Evolutionary conservation across 2,888 invertebrate species (phyloP), one percentile per base, ranked within the genome.

Genomic region (Beris morrisii): DNA sequence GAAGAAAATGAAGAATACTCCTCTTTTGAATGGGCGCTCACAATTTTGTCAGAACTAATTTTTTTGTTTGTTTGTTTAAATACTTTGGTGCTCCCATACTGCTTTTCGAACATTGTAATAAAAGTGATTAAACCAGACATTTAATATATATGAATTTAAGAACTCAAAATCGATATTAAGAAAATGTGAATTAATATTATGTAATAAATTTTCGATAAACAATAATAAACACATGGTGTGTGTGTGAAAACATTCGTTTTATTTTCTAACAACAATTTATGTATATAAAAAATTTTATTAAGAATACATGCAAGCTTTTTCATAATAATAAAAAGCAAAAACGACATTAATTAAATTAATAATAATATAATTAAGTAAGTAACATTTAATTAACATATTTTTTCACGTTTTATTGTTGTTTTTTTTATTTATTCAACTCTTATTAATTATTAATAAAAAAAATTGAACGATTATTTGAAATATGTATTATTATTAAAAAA

Each of bases 51-150:
- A 12, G 12, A 53, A 22, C 28, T 22, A 9, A 38, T 7, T 38
- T 38, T 38, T 38, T 22, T 22, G 22, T 22, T 22, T 22, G 22
- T 22, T 22, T 22, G 22, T 55, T 32, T 30, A 50, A 65, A 65
- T 48, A 50, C 32, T 31, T 63, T 67, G 66, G 71, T 69, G 69
- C 70, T 71, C 72, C 69, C 72, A 61, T 72, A 71, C 72, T 72
- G 70, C 70, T 70, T 67, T 67, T 50, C 50, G 22, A 48, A 46
- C 43, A 30, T 28, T 45, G 48, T 48, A 48, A 48, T 48, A 13
- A 48, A 7, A 7, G 38, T 38, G 38, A 38, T 38, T 38, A 38
- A 38, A 38, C 38, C 5, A 9, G 38, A 38, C 38, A 38, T 38
- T 38, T 38, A 5, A 54, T 4, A 30, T 6, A 9, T 54, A 54